A percentile compares a stretch with the other conserved stretches of the same genome.
These are phyloP conservation scores for Heteromyza rotundicornis DNA, from an alignment of 2,888 invertebrate genomes.

Conservation along the genomic window DNA sequence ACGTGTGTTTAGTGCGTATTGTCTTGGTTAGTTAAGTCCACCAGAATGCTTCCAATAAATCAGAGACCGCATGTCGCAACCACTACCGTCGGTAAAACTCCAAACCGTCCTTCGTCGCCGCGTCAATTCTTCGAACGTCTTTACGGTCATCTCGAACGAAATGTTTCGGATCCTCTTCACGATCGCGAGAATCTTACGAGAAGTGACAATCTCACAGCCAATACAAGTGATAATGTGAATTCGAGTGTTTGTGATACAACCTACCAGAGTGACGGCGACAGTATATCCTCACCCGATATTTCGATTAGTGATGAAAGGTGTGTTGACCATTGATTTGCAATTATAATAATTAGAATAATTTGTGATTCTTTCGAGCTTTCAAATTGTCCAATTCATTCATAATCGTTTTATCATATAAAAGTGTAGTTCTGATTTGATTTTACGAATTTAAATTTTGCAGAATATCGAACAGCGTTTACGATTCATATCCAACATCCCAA, in stretches of 20 bases:
- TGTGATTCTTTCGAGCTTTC: no score
- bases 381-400: no score
- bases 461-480: conserved; percentile 28
- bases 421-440: no score
- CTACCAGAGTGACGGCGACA: conserved; percentile 59
- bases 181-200: neutral
- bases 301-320: conserved; percentile 58
- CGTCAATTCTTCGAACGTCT: conserved; percentile 80
- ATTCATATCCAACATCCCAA: conserved; percentile 24
- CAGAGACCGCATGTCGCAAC: neutral
- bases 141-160: conserved; percentile 75
- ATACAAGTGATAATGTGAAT: conserved; percentile 17
- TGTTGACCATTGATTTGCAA: no score
- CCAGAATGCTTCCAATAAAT: neutral
- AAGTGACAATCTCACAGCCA: neutral
- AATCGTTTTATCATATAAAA: no score
- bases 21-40: neutral
- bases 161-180: neutral
- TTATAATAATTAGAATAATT: neutral
- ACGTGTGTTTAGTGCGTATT: neutral
- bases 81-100: neutral
- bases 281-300: conserved; percentile 57
- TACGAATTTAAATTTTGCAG: conserved; percentile 18
- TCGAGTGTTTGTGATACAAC: conserved; percentile 43
- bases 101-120: conserved; percentile 73